phyloP scores from a whole-genome alignment of 2,888 invertebrate genomes.

The Nemapogon koenigi region DNA sequence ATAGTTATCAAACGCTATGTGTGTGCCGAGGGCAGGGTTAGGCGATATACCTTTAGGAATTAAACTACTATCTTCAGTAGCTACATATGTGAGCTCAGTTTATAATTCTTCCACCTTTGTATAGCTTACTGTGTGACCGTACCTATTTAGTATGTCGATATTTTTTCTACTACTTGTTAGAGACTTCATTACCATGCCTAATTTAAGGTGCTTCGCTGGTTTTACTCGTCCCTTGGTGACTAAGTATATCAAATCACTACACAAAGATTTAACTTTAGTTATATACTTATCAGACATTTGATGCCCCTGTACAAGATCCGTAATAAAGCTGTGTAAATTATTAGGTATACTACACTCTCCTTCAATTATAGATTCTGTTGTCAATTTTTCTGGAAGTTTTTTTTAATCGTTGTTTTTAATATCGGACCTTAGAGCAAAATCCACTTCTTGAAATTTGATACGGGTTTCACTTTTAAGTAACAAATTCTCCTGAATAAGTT shows the following conservation, averaged over 20 bases:
- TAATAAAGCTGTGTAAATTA: no score
- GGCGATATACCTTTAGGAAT: slow-evolving; percentile 14
- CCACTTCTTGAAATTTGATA: no score
- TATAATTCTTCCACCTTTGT: slow-evolving; percentile 20
- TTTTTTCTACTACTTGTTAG: slow-evolving; percentile 22
- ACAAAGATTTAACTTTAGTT: slow-evolving; percentile 16
- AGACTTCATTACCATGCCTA: slow-evolving; percentile 22
- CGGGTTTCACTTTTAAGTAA: no score
- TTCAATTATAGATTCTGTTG: no score
- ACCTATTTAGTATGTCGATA: slow-evolving; percentile 22
- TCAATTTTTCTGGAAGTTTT: no score
- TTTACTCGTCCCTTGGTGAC: slow-evolving; percentile 16
- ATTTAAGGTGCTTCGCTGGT: slow-evolving; percentile 22
- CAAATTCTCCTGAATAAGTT: no score
- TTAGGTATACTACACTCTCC: no score
- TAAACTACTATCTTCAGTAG: slow-evolving; percentile 14
- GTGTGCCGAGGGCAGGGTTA: slow-evolving; percentile 18
- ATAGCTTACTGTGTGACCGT: slow-evolving; percentile 24
- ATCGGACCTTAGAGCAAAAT: no score
- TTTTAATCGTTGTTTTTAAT: no score
- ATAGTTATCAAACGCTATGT: slow-evolving; percentile 24
- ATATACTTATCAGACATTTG: no score
- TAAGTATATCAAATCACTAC: slow-evolving; percentile 20
- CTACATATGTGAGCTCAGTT: slow-evolving; percentile 18
- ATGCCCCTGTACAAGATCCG: no score